phyloP scores from a whole-genome alignment of 2,113 vertebrate species.

The Alectura lathami region DNA sequence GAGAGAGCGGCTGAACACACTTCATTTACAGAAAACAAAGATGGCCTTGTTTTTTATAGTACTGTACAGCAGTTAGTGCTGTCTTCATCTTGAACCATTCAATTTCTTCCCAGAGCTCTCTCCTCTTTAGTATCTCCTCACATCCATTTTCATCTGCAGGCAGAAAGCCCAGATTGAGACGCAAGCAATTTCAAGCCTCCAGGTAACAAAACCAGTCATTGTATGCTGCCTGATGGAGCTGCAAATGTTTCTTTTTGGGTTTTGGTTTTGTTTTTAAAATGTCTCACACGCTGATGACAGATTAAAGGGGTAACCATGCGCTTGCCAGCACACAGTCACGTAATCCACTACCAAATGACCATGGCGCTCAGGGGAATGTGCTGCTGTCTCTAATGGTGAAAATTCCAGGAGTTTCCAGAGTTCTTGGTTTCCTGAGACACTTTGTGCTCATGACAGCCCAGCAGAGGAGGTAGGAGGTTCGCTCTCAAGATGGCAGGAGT shows the following conservation, averaged over 20 bases:
- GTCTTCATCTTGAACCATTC: neutral
- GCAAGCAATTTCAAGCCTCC: neutral
- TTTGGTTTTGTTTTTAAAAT: neutral
- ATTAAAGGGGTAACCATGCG: neutral
- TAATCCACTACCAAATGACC: neutral
- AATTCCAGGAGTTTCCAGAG: neutral
- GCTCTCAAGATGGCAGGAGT: neutral
- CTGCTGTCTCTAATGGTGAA: neutral
- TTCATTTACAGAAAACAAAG: constrained; percentile 45
- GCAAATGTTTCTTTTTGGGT: neutral
- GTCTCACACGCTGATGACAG: neutral
- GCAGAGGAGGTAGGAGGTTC: neutral
- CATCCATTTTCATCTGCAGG: neutral
- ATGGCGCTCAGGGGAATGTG: rapidly evolving
- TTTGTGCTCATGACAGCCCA: neutral
- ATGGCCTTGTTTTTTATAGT: neutral
- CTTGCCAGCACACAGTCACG: rapidly evolving
- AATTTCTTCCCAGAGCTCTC: neutral
- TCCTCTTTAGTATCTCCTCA: neutral
- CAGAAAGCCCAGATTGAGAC: neutral
- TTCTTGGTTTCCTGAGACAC: neutral
- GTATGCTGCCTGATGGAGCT: neutral
- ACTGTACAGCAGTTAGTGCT: neutral
- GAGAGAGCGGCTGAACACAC: neutral
- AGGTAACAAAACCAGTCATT: neutral